These are phyloP conservation scores for Metopia argyrocephala DNA, from an alignment of 2,888 invertebrate species.

Conservation along the genomic window DNA sequence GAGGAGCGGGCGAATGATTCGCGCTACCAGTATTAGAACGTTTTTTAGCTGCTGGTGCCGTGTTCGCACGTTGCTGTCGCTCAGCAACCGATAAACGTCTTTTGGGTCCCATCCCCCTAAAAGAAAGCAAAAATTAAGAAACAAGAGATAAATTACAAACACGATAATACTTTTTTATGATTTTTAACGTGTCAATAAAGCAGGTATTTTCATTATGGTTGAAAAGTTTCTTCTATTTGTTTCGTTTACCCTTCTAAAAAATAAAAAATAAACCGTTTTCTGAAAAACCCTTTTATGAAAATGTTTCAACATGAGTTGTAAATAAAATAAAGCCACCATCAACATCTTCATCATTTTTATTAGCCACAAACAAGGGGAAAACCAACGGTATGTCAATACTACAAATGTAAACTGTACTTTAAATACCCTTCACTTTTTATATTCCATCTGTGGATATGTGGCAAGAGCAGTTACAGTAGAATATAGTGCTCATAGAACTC, in stretches of 20 bases:
- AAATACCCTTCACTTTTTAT: conserved; percentile 11
- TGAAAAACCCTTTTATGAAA: too few species aligned
- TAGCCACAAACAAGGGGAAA: not conserved
- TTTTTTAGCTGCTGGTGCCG: conserved; percentile 69
- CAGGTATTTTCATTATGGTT: not conserved
- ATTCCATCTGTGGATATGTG: not conserved
- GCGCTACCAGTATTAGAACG: conserved; percentile 65
- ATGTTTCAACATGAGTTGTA: not conserved
- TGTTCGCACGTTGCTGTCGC: conserved; percentile 72
- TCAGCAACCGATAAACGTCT: conserved; percentile 75
- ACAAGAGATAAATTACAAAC: too few species aligned
- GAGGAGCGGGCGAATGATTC: conserved; percentile 65
- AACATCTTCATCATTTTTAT: not conserved
- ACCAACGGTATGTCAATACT: conserved; percentile 35
- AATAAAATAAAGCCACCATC: not conserved
- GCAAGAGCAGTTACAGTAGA: not conserved
- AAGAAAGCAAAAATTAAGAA: conserved; percentile 38
- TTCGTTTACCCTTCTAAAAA: not conserved
- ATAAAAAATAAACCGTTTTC: too few species aligned
- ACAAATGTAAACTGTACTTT: conserved; percentile 35
- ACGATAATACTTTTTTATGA: not conserved
- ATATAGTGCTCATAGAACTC: conserved; percentile 23
- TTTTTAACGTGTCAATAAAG: too few species aligned
- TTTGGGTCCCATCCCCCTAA: conserved; percentile 75
- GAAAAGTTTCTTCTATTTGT: not conserved